Percentiles rank a stretch among this genome's conserved stretches.
These are phyloP conservation scores for Mythimna impura DNA, from an alignment of 2,888 invertebrate species.

Conservation along the genomic window DNA sequence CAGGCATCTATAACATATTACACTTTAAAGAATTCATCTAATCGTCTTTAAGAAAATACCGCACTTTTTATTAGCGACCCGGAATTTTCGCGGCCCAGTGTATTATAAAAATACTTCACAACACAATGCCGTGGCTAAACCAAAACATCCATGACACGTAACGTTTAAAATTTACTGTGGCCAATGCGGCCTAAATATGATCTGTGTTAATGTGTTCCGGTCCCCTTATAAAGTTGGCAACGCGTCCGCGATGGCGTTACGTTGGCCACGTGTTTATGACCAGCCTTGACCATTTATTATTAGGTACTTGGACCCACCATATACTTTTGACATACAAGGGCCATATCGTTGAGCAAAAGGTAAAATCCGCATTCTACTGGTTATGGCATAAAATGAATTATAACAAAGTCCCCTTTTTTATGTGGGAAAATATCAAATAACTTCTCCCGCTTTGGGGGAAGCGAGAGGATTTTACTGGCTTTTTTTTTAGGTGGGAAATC, in stretches of 20 bases:
- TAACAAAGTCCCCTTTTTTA: neutral
- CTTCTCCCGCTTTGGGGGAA: too few species aligned
- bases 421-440: too few species aligned
- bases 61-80: too few species aligned
- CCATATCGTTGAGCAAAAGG: conserved; percentile 23
- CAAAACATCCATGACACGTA: conserved; percentile 36
- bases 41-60: too few species aligned
- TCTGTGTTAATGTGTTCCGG: conserved; percentile 58
- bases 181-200: conserved; percentile 52
- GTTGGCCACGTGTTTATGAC: conserved; percentile 44
- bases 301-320: conserved; percentile 50
- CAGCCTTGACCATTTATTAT: conserved; percentile 64
- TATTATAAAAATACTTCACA: neutral
- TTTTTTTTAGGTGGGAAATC: too few species aligned
- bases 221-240: conserved; percentile 58
- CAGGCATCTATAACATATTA: too few species aligned
- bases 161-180: conserved; percentile 45
- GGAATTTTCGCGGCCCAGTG: too few species aligned
- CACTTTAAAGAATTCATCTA: too few species aligned
- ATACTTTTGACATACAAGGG: conserved; percentile 37
- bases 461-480: too few species aligned
- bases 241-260: conserved; percentile 43
- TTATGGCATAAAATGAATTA: conserved; percentile 10
- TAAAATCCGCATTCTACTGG: conserved; percentile 39
- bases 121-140: neutral